Evolutionary conservation across 1,140 invertebrate genomes (phyloP), one percentile per base, ranked within the genome.

Genomic region (Lasioglossum baleicum): DNA sequence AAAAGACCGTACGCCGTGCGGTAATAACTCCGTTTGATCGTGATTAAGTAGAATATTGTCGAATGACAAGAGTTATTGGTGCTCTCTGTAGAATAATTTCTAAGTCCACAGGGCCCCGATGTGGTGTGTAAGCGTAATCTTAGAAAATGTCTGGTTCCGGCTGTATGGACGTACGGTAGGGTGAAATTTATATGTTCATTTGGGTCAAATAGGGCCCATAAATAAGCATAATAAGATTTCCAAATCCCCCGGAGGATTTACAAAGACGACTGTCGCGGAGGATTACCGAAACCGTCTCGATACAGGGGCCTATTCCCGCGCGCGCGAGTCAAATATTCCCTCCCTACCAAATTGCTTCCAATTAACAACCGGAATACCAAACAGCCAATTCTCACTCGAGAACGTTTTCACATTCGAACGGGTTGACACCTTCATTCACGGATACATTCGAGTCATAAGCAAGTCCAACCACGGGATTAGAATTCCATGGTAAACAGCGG

Each of bases 161-260:
- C 13, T 5, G 13, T 26, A 26, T 26, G 13, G 48, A 11, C 13
- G 48, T 15, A 17, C 53, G 20, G 48, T 20, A 40, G 31, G 31
- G 63, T 53, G 48, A 61, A 75, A 80, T 80, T 58, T 58, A 58
- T 58, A 58, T 58, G 6, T 58, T 58, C 56, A 58, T 58, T 58
- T 58, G 17, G 20, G 20, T n/a, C 20, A 58, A 58, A n/a, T 22
- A n/a, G 56, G n/a, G 5, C 7, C 56, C 22, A 60, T 60, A 60
- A 60, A 60, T 60, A 26, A 60, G 10, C 56, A 60, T 60, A 53
- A 64, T 35, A 20, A 64, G 31, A 64, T 35, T 64, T 40, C 15
- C 31, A 13, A 64, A 35, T 60, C 58, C n/a, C 4, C 8, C 58
- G 58, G 7, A 22, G 58, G 26, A 31, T 22, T 13, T 35, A 31